These are phyloP conservation scores for Columbina picui DNA, from an alignment of 2,113 vertebrate genomes.

Conservation along the genomic window DNA sequence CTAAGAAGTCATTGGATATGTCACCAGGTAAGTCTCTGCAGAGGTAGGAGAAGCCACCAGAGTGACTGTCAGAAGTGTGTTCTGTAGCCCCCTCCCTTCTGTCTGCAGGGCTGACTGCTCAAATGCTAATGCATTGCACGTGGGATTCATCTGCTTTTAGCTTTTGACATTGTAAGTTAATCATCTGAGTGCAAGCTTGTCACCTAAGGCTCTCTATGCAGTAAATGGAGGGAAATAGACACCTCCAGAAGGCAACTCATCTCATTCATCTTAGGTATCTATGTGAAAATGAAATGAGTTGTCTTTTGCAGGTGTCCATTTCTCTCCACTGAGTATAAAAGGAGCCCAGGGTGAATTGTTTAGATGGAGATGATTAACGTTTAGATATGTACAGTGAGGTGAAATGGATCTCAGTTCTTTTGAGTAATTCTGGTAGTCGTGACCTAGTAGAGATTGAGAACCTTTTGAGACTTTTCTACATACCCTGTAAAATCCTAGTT, in stretches of 20 bases:
- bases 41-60: not conserved
- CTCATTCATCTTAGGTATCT: slow-evolving; percentile 24
- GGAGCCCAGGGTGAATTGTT: not conserved
- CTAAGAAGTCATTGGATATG: not conserved
- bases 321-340: not conserved
- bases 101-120: slow-evolving; percentile 11
- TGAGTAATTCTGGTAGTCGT: slow-evolving; percentile 5
- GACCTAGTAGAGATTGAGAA: slow-evolving; percentile 20
- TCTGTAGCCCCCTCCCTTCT: not conserved
- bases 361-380: not conserved
- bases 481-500: slow-evolving; percentile 24
- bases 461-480: not conserved
- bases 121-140: not conserved
- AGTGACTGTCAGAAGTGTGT: not conserved
- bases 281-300: not conserved
- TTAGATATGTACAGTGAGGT: not conserved
- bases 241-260: slow-evolving; percentile 33
- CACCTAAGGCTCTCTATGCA: slow-evolving; percentile 25
- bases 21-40: not conserved
- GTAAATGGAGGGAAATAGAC: slow-evolving; percentile 50
- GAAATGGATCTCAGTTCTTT: slow-evolving; percentile 10
- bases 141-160: slow-evolving; percentile 49
- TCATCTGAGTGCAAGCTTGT: slow-evolving; percentile 37
- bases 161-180: slow-evolving; percentile 46
- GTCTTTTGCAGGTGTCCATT: slow-evolving; percentile 21